phyloP scores from a whole-genome alignment of 2,888 invertebrate species.

The Dynastes grantii region DNA sequence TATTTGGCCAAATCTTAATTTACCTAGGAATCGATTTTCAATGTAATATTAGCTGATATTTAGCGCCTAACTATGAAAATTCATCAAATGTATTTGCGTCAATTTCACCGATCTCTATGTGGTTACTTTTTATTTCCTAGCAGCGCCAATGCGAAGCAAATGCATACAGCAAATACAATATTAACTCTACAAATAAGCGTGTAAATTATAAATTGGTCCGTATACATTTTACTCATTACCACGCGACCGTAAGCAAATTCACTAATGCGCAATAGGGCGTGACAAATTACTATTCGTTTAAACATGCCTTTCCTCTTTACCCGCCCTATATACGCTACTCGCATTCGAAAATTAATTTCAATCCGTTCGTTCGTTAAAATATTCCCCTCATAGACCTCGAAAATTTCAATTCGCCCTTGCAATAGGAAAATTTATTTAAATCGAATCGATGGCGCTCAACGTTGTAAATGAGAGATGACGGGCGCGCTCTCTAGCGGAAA shows the following conservation, averaged over 20 bases:
- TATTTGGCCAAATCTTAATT: too few species aligned
- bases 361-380: not conserved
- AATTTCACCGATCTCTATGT: too few species aligned
- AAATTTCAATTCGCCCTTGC: not conserved
- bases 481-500: conserved; percentile 3
- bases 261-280: not conserved
- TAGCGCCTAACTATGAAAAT: too few species aligned
- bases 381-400: not conserved
- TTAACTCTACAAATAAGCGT: too few species aligned
- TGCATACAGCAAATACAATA: too few species aligned
- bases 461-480: not conserved
- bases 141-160: too few species aligned
- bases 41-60: too few species aligned
- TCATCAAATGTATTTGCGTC: too few species aligned
- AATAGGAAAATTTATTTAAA: conserved; percentile 4
- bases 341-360: conserved; percentile 4
- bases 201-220: not conserved
- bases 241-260: not conserved
- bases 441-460: not conserved
- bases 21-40: too few species aligned
- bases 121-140: too few species aligned
- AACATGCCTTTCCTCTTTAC: too few species aligned
- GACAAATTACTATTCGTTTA: not conserved
- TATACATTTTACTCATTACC: not conserved
- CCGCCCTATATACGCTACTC: too few species aligned